Percentiles rank a stretch among this genome's conserved stretches.
Evolutionary conservation across 2,113 vertebrate genomes (phyloP).

Genomic region (Genyomyrus donnyi): DNA sequence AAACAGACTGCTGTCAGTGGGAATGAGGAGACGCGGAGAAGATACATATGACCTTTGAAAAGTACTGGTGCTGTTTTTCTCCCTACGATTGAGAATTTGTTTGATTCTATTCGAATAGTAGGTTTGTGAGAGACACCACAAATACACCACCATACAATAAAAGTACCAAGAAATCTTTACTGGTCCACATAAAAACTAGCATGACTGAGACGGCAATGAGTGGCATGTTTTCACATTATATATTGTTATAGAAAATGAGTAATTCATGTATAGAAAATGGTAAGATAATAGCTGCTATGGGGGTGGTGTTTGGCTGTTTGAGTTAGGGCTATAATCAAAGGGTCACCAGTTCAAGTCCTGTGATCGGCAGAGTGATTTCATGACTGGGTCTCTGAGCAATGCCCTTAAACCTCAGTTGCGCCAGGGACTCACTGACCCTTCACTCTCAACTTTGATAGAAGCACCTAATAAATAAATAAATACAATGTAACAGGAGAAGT

Average conservation of each 20-base stretch:
- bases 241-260: background rate
- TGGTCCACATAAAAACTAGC: background rate
- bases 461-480: background rate
- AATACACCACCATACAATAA: background rate
- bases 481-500: background rate
- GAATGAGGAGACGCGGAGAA: background rate
- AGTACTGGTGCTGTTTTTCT: background rate
- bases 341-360: background rate
- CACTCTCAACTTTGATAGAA: background rate
- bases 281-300: background rate
- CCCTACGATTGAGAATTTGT: background rate
- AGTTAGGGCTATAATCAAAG: background rate
- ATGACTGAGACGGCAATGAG: background rate
- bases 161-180: background rate
- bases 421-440: background rate
- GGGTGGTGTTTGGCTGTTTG: background rate
- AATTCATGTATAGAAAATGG: background rate
- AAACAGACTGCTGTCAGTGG: background rate
- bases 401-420: background rate
- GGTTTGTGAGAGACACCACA: background rate
- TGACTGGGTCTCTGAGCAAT: background rate
- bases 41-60: background rate
- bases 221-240: background rate
- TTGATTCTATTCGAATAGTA: background rate
- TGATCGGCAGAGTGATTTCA: background rate